A percentile compares a stretch with the other conserved stretches of the same genome.
Evolutionary conservation across 2,797 vertebrate species (phyloP).

Genomic region (Corythornis leucogaster): DNA sequence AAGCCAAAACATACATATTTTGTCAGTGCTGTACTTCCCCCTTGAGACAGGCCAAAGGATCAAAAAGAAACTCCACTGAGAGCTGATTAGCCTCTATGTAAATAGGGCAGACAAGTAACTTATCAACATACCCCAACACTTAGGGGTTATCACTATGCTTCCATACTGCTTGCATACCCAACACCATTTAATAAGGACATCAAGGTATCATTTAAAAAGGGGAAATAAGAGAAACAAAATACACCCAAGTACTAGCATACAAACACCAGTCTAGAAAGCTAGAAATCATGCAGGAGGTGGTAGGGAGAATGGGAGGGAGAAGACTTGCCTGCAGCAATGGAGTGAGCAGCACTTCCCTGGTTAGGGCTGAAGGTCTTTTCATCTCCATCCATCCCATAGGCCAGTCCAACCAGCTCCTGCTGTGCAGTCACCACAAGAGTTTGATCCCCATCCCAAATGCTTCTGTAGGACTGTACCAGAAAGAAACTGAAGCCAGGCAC

Average conservation of each 20-base stretch:
- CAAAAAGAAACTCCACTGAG: constrained; percentile 40
- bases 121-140: background rate
- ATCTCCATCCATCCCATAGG: background rate
- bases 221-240: background rate
- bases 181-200: background rate
- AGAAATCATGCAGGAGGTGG: background rate
- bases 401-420: background rate
- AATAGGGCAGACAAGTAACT: constrained; percentile 1
- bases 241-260: background rate
- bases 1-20: constrained; percentile 64
- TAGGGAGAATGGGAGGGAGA: background rate
- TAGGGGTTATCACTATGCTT: background rate
- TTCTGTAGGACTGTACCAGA: background rate
- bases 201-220: background rate
- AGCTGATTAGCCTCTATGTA: constrained; percentile 39
- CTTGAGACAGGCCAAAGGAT: constrained; percentile 51
- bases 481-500: background rate
- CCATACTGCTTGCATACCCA: background rate
- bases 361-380: background rate
- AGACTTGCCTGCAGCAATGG: background rate
- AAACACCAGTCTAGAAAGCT: background rate
- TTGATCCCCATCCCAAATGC: background rate
- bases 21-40: constrained; percentile 50
- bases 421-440: background rate
- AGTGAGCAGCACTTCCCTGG: background rate